These are phyloP conservation scores for Trogon surrucura DNA, from an alignment of 2,113 vertebrate genomes.

Conservation along the genomic window DNA sequence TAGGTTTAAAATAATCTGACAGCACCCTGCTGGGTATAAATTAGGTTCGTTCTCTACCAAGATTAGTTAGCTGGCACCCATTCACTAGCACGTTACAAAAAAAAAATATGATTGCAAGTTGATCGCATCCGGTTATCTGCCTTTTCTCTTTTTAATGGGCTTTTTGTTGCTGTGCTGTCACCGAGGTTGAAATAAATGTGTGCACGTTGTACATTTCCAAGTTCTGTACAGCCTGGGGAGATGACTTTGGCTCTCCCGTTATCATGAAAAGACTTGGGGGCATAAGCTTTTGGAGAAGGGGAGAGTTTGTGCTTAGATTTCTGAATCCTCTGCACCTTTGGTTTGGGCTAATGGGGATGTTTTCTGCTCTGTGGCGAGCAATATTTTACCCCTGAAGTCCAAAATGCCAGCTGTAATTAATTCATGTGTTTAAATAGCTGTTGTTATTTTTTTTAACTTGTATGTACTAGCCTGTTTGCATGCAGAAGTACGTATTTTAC, in stretches of 20 bases:
- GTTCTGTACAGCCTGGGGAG: neutral
- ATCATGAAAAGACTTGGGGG: neutral
- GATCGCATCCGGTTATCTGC: neutral
- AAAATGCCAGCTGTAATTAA: neutral
- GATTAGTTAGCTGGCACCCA: conserved; percentile 15
- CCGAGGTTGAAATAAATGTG: neutral
- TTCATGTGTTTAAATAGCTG: neutral
- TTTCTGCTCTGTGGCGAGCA: neutral
- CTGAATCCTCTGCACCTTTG: neutral
- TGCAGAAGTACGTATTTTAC: neutral
- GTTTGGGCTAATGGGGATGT: neutral
- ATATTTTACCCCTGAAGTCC: neutral
- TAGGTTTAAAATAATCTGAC: conserved; percentile 45
- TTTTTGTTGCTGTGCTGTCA: conserved; percentile 27
- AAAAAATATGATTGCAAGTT: neutral
- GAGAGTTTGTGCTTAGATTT: neutral
- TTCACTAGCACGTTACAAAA: neutral
- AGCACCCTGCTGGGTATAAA: conserved; percentile 29
- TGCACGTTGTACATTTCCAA: fast-evolving
- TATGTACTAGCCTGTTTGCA: neutral
- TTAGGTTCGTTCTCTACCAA: neutral
- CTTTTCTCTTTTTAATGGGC: neutral
- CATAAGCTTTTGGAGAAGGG: neutral
- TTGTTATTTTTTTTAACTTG: neutral
- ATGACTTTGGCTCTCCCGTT: neutral